These are phyloP conservation scores for Parnassius mnemosyne DNA, from an alignment of 2,888 invertebrate species.

Conservation along the genomic window DNA sequence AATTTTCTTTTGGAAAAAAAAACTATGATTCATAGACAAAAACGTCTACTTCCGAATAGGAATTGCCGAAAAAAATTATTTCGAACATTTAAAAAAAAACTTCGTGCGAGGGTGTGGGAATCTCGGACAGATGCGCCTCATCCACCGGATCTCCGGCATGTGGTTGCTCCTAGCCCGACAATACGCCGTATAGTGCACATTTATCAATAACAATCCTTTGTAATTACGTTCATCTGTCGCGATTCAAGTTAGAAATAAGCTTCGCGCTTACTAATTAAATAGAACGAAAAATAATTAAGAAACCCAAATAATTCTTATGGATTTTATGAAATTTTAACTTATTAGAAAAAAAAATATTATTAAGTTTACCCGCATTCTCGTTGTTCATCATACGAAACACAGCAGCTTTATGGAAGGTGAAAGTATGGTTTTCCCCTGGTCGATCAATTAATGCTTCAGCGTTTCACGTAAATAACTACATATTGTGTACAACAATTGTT, in stretches of 20 bases:
- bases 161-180: conserved; percentile 31
- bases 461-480: no score
- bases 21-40: conserved; percentile 14
- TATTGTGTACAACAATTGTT: no score
- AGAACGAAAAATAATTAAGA: no score
- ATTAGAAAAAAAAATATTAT: no score
- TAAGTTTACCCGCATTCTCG: no score
- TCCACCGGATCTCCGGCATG: conserved; percentile 51
- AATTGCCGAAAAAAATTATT: conserved; percentile 22
- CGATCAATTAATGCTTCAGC: no score
- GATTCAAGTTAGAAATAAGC: background rate
- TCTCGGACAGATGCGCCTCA: conserved; percentile 58
- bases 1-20: background rate
- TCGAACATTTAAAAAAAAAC: conserved; percentile 37
- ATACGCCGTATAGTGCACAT: conserved; percentile 12
- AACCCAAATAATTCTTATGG: no score
- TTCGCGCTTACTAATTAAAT: background rate
- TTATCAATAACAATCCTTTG: conserved; percentile 3
- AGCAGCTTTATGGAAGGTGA: no score
- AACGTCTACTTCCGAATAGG: conserved; percentile 27
- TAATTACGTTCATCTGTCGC: conserved; percentile 2
- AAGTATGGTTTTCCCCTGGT: no score
- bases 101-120: conserved; percentile 60
- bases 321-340: no score
- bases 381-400: no score